These are phyloP conservation scores for Poecilia gillii DNA, from an alignment of 2,797 vertebrate species.

Conservation along the genomic window DNA sequence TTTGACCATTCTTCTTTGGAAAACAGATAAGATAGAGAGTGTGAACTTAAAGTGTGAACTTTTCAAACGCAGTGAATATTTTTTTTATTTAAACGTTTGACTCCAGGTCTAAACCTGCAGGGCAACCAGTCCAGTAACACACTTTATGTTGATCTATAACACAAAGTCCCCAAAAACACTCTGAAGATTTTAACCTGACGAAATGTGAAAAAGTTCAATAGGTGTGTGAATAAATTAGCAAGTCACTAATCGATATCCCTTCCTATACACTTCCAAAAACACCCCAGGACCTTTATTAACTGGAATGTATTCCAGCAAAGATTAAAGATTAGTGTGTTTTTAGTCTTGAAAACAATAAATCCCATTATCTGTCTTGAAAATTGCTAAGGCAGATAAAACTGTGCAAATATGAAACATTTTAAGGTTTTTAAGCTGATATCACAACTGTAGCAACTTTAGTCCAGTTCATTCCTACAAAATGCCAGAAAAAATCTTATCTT, in stretches of 20 bases:
- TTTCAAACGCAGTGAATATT: neutral
- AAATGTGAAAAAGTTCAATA: neutral
- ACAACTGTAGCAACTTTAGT: slow-evolving; percentile 1
- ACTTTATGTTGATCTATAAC: neutral
- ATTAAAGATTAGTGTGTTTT: neutral
- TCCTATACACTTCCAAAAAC: neutral
- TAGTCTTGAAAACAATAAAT: neutral
- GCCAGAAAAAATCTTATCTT: neutral
- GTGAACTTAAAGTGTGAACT: neutral
- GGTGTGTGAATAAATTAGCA: too few relatives aligned
- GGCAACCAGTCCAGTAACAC: neutral
- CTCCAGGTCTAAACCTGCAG: neutral
- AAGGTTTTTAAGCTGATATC: neutral
- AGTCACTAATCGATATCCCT: too few relatives aligned
- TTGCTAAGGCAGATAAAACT: neutral
- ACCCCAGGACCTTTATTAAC: neutral
- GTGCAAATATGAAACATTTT: neutral
- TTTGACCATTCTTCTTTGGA: neutral
- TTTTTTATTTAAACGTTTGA: neutral
- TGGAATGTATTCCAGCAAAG: neutral
- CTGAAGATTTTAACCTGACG: neutral
- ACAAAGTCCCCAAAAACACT: neutral
- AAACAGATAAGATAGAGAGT: neutral
- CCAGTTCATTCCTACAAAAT: neutral
- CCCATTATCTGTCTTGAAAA: neutral